phyloP scores from a whole-genome alignment of 2,888 invertebrate genomes.

The Sialis lutaria region DNA sequence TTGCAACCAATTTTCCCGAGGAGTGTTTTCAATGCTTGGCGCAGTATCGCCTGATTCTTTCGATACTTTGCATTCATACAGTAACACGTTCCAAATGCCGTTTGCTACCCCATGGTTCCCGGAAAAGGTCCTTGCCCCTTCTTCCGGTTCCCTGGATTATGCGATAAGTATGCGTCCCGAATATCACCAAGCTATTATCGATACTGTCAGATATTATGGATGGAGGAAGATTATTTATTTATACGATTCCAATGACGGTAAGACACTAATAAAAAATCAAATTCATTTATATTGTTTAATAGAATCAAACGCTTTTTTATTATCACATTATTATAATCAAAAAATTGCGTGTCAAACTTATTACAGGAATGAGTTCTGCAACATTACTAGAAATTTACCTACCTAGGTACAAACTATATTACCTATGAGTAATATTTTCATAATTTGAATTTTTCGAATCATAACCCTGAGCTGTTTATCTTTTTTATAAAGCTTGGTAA shows the following conservation, averaged over 20 bases:
- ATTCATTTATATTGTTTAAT: too few relatives aligned
- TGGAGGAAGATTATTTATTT: conserved; percentile 83
- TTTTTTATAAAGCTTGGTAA: too few relatives aligned
- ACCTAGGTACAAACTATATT: too few relatives aligned
- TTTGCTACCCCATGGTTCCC: conserved; percentile 90
- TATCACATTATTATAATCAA: too few relatives aligned
- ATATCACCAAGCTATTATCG: conserved; percentile 88
- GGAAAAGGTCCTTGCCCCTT: conserved; percentile 77
- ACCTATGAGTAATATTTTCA: too few relatives aligned
- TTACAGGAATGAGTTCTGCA: too few relatives aligned
- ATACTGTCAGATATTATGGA: conserved; percentile 81
- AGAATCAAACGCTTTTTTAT: too few relatives aligned
- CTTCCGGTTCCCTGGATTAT: conserved; percentile 76
- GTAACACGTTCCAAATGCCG: conserved; percentile 90
- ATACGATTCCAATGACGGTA: conserved; percentile 83
- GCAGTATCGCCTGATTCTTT: conserved; percentile 89
- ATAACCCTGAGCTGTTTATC: too few relatives aligned
- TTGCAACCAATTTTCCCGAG: conserved; percentile 77
- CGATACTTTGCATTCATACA: conserved; percentile 84
- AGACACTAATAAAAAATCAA: too few relatives aligned
- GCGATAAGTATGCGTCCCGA: conserved; percentile 90
- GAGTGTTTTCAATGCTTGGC: conserved; percentile 79
- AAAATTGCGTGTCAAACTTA: too few relatives aligned
- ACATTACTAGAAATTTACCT: too few relatives aligned
- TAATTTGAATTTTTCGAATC: too few relatives aligned